Percentiles rank a stretch among this genome's conserved stretches.
Evolutionary conservation across 1,140 invertebrate species (phyloP).

Genomic region (Drosophila micromelanica): DNA sequence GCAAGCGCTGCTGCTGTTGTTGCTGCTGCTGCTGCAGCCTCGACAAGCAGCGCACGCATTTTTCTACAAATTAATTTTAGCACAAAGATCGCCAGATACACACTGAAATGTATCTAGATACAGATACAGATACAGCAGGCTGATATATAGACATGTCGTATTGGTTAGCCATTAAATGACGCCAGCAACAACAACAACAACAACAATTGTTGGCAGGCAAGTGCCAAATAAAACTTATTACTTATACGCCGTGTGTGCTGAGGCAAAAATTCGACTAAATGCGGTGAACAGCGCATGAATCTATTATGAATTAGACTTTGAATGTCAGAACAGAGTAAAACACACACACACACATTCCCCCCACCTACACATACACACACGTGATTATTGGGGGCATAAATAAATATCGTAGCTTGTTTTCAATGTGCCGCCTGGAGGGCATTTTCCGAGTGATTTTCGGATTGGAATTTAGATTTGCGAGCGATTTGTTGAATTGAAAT

Average conservation of each 20-base stretch:
- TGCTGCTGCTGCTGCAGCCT: constrained; percentile 22
- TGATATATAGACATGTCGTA: constrained; percentile 73
- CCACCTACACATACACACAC: constrained; percentile 3
- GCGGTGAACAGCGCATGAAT: constrained; percentile 60
- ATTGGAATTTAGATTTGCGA: constrained; percentile 52
- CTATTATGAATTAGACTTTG: constrained; percentile 81
- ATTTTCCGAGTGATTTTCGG: constrained; percentile 66
- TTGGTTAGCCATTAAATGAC: constrained; percentile 81
- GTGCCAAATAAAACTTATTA: constrained; percentile 82
- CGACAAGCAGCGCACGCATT: constrained; percentile 64
- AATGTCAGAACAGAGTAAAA: constrained; percentile 56
- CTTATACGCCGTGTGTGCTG: constrained; percentile 73
- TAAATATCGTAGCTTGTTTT: constrained; percentile 67
- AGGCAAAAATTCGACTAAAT: constrained; percentile 20
- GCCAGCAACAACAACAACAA: constrained; percentile 49
- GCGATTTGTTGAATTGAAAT: constrained; percentile 28
- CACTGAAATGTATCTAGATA: constrained; percentile 71
- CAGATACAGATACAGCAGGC: constrained; percentile 52
- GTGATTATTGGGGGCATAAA: constrained; percentile 54
- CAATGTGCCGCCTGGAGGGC: constrained; percentile 66
- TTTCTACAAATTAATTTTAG: constrained; percentile 82
- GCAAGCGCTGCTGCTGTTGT: constrained; percentile 25
- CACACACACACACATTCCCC: not conserved
- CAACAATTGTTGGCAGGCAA: constrained; percentile 64
- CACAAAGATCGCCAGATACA: constrained; percentile 78